These are phyloP conservation scores for Hippoglossus stenolepis DNA, from an alignment of 2,113 vertebrate species.

Conservation along the genomic window DNA sequence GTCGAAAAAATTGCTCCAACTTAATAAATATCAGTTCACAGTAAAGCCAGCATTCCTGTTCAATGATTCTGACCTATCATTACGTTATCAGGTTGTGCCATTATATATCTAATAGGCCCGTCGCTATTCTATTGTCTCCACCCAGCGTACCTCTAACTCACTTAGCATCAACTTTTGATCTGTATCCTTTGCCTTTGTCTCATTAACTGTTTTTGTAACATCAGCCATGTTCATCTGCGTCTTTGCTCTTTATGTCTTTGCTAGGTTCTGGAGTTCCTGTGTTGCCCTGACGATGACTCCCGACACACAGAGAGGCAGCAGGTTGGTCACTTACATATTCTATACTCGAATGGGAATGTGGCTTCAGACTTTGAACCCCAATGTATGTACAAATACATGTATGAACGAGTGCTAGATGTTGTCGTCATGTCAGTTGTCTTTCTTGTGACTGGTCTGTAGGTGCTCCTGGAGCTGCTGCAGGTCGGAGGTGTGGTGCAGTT, in stretches of 20 bases:
- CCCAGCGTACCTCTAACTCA: too few relatives aligned
- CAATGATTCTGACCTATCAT: too few relatives aligned
- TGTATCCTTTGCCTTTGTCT: too few relatives aligned
- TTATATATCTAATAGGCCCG: too few relatives aligned
- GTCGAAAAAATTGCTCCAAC: too few relatives aligned
- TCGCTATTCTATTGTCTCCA: too few relatives aligned
- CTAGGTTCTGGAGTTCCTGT: conserved; percentile 97
- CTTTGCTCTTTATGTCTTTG: background rate
- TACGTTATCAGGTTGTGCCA: too few relatives aligned
- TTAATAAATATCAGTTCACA: too few relatives aligned
- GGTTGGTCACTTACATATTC: conserved; percentile 76
- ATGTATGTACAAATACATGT: background rate
- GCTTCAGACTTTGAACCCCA: background rate
- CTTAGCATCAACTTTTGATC: too few relatives aligned
- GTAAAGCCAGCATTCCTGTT: too few relatives aligned
- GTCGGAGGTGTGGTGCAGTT: conserved; percentile 96
- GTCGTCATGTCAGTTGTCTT: background rate
- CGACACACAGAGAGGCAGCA: conserved; percentile 96
- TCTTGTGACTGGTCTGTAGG: conserved; percentile 77
- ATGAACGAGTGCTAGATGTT: background rate
- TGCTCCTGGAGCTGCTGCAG: conserved; percentile 94
- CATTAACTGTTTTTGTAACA: too few relatives aligned
- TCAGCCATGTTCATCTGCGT: background rate
- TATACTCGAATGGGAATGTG: background rate
- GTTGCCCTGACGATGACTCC: conserved; percentile 94